A percentile compares a stretch with the other conserved stretches of the same genome.
These are phyloP conservation scores for Bombyx mori DNA, from an alignment of 1,140 invertebrate genomes.

Conservation along the genomic window ASM3026992v2 NC_085116.1:5971001-5971500, in stretches of 20 bases:
- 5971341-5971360: neutral
- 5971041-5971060: conserved; percentile 27
- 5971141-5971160: neutral
- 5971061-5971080: conserved; percentile 25
- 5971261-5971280: conserved; percentile 22
- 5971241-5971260: conserved; percentile 26
- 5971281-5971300: neutral
- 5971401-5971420: neutral
- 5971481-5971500: conserved; percentile 4
- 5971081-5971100: conserved; percentile 15
- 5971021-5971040: conserved; percentile 26
- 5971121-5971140: neutral
- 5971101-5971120: conserved; percentile 16
- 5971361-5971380: neutral
- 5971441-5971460: neutral
- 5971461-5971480: neutral
- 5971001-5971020: conserved; percentile 36
- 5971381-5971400: neutral
- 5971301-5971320: conserved; percentile 7
- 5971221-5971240: conserved; percentile 44
- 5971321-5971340: conserved; percentile 11
- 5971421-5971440: neutral
- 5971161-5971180: conserved; percentile 1
- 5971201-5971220: conserved; percentile 63
- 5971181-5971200: conserved; percentile 69